Evolutionary conservation across 1,140 invertebrate species (phyloP).

Genomic region (Zophobas morio): DNA sequence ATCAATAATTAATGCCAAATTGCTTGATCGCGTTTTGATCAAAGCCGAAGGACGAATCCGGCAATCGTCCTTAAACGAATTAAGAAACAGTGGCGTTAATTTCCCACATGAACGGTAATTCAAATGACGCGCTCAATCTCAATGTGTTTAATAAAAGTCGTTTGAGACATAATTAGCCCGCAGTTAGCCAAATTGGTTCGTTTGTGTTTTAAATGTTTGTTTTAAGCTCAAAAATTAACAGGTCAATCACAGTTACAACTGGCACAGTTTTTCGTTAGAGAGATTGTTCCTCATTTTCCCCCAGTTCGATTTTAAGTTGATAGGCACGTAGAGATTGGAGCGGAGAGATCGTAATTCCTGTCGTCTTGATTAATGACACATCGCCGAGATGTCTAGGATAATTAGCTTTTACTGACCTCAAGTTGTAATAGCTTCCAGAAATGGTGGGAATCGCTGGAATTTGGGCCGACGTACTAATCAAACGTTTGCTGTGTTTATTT

Average conservation of each 20-base stretch:
- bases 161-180: no score
- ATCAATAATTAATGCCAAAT: no score
- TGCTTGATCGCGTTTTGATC: neutral
- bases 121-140: no score
- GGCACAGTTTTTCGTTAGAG: no score
- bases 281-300: no score
- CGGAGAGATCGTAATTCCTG: slow-evolving; percentile 31
- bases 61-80: slow-evolving; percentile 1
- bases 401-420: slow-evolving; percentile 37
- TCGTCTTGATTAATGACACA: slow-evolving; percentile 41
- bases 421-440: slow-evolving; percentile 1
- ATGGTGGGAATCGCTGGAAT: neutral
- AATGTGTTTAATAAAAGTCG: no score
- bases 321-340: slow-evolving; percentile 10
- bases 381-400: slow-evolving; percentile 5
- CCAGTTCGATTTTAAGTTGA: slow-evolving; percentile 12
- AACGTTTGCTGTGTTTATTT: neutral
- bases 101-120: slow-evolving; percentile 15
- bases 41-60: neutral
- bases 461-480: neutral
- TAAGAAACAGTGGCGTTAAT: slow-evolving; percentile 21
- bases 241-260: no score
- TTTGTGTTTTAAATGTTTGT: no score
- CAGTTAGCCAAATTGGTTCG: no score
- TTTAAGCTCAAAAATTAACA: no score